A percentile compares a stretch with the other conserved stretches of the same genome.
These are phyloP conservation scores for Ibycter americanus DNA, from an alignment of 2,797 vertebrate genomes.

Conservation along the genomic window DNA sequence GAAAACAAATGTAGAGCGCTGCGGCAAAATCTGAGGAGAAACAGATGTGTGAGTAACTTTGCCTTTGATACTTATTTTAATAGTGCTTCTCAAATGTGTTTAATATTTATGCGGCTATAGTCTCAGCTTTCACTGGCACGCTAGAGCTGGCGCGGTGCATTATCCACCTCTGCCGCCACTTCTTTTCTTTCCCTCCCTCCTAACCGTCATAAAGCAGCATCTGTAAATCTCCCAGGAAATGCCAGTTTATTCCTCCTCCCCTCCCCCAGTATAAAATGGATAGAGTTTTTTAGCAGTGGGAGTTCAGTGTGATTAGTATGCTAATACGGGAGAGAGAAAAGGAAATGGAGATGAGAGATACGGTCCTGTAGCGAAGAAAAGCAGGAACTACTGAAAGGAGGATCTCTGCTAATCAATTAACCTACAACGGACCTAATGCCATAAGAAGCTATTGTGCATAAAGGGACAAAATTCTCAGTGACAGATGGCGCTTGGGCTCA, in stretches of 20 bases:
- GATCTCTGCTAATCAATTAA: conserved; percentile 67
- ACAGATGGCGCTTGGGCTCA: conserved; percentile 67
- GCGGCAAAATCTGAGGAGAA: conserved; percentile 61
- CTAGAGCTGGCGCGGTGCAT: neutral
- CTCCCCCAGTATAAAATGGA: conserved; percentile 14
- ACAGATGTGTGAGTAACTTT: conserved; percentile 55
- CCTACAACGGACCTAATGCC: conserved; percentile 51
- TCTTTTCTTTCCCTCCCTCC: neutral
- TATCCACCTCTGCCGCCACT: conserved; percentile 34
- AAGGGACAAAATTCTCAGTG: conserved; percentile 68
- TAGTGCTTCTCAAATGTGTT: conserved; percentile 49
- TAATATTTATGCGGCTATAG: conserved; percentile 54
- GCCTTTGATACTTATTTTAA: conserved; percentile 73
- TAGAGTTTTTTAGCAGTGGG: conserved; percentile 59
- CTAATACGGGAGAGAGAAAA: conserved; percentile 52
- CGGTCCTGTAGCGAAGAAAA: conserved; percentile 42
- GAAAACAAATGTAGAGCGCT: conserved; percentile 46
- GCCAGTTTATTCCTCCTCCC: neutral
- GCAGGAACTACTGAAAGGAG: conserved; percentile 48
- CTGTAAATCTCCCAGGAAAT: conserved; percentile 44
- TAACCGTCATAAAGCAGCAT: conserved; percentile 26
- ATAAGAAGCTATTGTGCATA: conserved; percentile 54
- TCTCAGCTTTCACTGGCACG: conserved; percentile 45
- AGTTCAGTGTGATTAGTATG: conserved; percentile 56
- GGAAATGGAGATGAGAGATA: conserved; percentile 64